Conservation (phyloP, 2,888 invertebrate genomes). For the Odontothrips loti region DNA sequence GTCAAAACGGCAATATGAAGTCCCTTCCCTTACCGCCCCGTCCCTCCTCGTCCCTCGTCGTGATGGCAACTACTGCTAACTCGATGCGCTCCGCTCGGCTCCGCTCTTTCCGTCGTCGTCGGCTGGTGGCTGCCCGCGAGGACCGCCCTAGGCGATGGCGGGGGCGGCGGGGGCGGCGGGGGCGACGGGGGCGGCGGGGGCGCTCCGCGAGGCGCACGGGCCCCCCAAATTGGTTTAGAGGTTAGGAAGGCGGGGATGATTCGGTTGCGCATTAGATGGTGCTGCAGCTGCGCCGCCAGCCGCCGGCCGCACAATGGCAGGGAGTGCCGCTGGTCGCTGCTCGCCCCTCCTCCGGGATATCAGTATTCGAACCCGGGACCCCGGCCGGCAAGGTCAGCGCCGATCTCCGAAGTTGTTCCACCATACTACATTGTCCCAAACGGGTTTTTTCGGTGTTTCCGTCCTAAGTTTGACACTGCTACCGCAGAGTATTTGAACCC, state of each 20-base stretch:
- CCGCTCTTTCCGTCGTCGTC: background rate
- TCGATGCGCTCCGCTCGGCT: background rate
- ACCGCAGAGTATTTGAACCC: too few relatives aligned
- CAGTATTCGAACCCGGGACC: too few relatives aligned
- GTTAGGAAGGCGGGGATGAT: background rate
- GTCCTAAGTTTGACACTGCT: too few relatives aligned
- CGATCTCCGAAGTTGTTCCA: too few relatives aligned
- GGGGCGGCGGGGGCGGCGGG: background rate
- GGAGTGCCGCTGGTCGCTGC: too few relatives aligned
- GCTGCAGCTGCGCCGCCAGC: background rate
- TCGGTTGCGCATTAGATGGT: background rate
- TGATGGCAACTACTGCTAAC: background rate
- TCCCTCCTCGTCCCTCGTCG: background rate
- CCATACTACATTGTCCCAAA: too few relatives aligned
- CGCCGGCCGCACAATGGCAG: background rate
- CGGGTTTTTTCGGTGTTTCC: too few relatives aligned
- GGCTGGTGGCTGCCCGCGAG: too few relatives aligned
- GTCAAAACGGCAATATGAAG: background rate
- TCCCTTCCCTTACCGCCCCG: background rate
- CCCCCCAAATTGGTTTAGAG: background rate
- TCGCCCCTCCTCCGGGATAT: too few relatives aligned
- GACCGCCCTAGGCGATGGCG: too few relatives aligned
- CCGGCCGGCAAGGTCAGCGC: too few relatives aligned
- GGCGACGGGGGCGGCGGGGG: background rate
- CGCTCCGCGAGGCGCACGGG: background rate